Conservation (phyloP, 2,113 vertebrate genomes). For the Nesoenas mayeri region DNA sequence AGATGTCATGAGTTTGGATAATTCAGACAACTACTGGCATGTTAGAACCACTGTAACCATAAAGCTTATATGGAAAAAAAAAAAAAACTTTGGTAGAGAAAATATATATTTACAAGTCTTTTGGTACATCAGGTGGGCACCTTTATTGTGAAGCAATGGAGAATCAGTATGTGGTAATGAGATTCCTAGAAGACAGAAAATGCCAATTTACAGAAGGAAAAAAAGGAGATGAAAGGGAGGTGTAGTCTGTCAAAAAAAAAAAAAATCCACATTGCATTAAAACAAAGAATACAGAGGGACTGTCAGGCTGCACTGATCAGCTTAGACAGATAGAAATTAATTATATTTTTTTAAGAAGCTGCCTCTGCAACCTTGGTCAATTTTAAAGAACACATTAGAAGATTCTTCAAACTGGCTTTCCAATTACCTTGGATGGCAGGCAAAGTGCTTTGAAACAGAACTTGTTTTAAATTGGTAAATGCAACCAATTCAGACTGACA, state of each 20-base stretch:
- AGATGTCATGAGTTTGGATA: conserved; percentile 25
- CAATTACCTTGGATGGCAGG: conserved; percentile 73
- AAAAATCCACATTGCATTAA: conserved; percentile 58
- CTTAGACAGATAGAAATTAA: conserved; percentile 79
- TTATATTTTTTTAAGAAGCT: conserved; percentile 78
- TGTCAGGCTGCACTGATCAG: conserved; percentile 73
- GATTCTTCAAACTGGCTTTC: conserved; percentile 76
- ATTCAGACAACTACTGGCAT: conserved; percentile 55
- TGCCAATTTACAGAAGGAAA: conserved; percentile 72
- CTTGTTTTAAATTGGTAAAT: conserved; percentile 74
- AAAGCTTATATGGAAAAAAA: conserved; percentile 58
- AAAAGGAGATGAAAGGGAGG: conserved; percentile 65
- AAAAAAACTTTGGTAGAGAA: conserved; percentile 35
- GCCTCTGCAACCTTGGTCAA: conserved; percentile 71
- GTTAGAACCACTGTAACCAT: conserved; percentile 47
- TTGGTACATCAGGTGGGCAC: conserved; percentile 21
- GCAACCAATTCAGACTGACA: conserved; percentile 65
- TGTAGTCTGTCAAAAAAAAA: conserved; percentile 33
- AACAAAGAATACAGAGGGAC: conserved; percentile 66
- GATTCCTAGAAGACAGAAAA: conserved; percentile 73
- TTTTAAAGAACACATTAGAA: conserved; percentile 73
- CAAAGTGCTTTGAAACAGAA: conserved; percentile 71
- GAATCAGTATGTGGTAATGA: conserved; percentile 70
- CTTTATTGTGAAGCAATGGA: conserved; percentile 60
- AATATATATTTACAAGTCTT: conserved; percentile 57